These are phyloP conservation scores for Mungos mungo DNA, from an alignment of 2,113 vertebrate species.

Conservation along the genomic window DNA sequence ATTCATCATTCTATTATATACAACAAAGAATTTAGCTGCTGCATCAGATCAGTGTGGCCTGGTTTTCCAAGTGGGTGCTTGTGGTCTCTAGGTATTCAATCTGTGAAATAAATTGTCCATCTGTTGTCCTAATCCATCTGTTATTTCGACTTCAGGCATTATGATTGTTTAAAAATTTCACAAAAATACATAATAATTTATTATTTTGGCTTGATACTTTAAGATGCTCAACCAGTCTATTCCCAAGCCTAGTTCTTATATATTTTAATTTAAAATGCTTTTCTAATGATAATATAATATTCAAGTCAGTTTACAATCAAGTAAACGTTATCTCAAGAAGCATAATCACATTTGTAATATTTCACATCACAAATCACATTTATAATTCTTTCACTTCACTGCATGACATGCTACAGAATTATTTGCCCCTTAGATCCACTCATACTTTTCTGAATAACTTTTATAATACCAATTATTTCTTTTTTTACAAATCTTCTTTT, in stretches of 20 bases:
- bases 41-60: background rate
- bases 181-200: constrained; percentile 11
- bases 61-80: constrained; percentile 1
- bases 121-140: background rate
- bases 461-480: constrained; percentile 49
- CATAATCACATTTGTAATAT: constrained; percentile 32
- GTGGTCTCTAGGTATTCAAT: background rate
- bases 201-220: background rate
- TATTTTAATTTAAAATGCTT: constrained; percentile 50
- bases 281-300: constrained; percentile 63
- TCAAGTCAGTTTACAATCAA: constrained; percentile 54
- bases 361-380: no score
- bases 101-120: constrained; percentile 17
- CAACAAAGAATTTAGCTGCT: constrained; percentile 17
- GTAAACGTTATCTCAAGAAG: constrained; percentile 52
- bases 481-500: constrained; percentile 22
- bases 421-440: constrained; percentile 23
- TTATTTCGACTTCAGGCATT: constrained; percentile 12
- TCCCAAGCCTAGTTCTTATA: background rate
- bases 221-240: background rate
- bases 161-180: constrained; percentile 17
- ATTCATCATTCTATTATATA: background rate
- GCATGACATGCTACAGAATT: constrained; percentile 19
- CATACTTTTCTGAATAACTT: constrained; percentile 52
- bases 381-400: constrained; percentile 33